These are phyloP conservation scores for Agrypnus murinus DNA, from an alignment of 2,888 invertebrate species.

Conservation along the genomic window DNA sequence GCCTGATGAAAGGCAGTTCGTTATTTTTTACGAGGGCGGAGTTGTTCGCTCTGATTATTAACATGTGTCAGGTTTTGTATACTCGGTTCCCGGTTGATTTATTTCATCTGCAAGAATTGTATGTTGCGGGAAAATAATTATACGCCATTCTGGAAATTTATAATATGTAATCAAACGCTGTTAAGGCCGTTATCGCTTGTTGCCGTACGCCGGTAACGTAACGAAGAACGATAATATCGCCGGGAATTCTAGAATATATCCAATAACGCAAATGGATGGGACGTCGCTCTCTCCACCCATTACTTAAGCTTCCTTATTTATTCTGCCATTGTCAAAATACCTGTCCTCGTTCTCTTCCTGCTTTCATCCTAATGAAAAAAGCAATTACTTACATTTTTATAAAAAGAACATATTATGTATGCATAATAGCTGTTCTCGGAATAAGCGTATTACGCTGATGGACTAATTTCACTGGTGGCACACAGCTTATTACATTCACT, in stretches of 20 bases:
- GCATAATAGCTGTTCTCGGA: constrained; percentile 26
- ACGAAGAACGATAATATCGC: constrained; percentile 50
- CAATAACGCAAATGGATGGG: constrained; percentile 63
- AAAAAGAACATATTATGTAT: constrained; percentile 37
- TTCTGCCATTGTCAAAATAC: constrained; percentile 58
- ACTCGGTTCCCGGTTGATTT: constrained; percentile 60
- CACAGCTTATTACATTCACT: constrained; percentile 23
- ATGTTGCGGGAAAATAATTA: constrained; percentile 62
- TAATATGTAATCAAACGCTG: constrained; percentile 56
- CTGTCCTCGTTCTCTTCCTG: constrained; percentile 55
- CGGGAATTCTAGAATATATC: constrained; percentile 56
- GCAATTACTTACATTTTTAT: constrained; percentile 61
- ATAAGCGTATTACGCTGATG: constrained; percentile 36
- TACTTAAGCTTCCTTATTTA: constrained; percentile 49
- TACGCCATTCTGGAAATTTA: constrained; percentile 64
- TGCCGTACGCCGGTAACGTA: constrained; percentile 43
- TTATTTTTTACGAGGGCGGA: constrained; percentile 65
- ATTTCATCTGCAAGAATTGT: constrained; percentile 60
- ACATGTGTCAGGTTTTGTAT: constrained; percentile 61
- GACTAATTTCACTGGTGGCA: constrained; percentile 25
- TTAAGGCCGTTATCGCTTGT: constrained; percentile 50
- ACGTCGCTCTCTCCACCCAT: constrained; percentile 57
- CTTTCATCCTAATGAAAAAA: constrained; percentile 62
- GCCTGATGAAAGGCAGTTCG: constrained; percentile 67
- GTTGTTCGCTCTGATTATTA: constrained; percentile 61